Evolutionary conservation across 2,113 vertebrate genomes (phyloP).

Genomic region (Myanophis thanlyinensis): DNA sequence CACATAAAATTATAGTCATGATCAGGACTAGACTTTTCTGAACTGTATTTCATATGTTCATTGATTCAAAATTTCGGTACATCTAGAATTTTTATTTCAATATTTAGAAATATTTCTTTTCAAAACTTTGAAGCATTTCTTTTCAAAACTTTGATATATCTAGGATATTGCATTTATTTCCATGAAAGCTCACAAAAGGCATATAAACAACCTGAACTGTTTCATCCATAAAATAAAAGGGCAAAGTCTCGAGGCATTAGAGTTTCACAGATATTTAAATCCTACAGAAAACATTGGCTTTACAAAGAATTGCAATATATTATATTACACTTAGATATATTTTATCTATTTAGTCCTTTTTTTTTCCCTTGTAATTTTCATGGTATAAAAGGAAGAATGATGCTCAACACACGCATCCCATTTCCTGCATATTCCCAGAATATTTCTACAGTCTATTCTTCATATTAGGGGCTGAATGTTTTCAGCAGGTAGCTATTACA

Average conservation of each 20-base stretch:
- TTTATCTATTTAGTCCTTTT: neutral
- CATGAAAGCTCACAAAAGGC: neutral
- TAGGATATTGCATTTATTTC: neutral
- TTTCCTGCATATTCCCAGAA: neutral
- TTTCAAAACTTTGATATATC: neutral
- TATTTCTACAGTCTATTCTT: neutral
- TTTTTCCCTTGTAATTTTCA: neutral
- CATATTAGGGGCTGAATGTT: neutral
- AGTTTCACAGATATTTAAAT: neutral
- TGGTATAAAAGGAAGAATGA: neutral
- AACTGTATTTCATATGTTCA: neutral
- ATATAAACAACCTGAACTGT: neutral
- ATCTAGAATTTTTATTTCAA: neutral
- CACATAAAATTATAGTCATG: neutral
- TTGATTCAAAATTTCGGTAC: neutral
- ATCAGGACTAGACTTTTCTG: neutral
- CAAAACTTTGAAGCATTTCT: neutral
- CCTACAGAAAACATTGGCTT: neutral
- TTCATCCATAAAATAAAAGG: neutral
- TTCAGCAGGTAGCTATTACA: neutral
- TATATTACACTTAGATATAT: neutral
- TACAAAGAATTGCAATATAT: neutral
- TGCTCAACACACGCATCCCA: neutral
- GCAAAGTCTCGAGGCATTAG: neutral
- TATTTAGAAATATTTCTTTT: neutral